Evolutionary conservation across 2,888 invertebrate genomes (phyloP), one percentile per base, ranked within the genome.

Genomic region (Penaeus monodon): DNA sequence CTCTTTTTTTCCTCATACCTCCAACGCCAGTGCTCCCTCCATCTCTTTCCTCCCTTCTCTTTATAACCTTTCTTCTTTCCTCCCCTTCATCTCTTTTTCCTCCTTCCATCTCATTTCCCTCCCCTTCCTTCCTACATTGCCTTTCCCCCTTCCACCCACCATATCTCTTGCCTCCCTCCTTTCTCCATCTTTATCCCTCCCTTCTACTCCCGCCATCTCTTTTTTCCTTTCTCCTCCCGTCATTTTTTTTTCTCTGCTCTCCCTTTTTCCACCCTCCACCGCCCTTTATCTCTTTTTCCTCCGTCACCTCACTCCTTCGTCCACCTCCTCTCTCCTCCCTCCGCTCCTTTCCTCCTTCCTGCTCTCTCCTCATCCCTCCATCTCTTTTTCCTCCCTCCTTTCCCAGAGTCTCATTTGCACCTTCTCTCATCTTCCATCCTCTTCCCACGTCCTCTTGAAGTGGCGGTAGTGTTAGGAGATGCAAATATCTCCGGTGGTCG

Each of bases 401-500:
- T 24, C 24, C 65, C 38, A 57, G 57, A 57, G 57, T 57, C 57
- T 57, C 57, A 57, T 57, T 57, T 57, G 57, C 57, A 57, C 57
- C 57, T 57, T 57, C 57, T 57, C 57, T 57, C 57, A 29, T 20
- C 80, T 29, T 14, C 22, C 73, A 49, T 66, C 81, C 57, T 70
- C 63, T 57, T 70, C 29, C 73, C n/a, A 38, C 44, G 49, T 29
- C 70, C 81, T 81, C 81, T 57, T 57, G 73, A 29, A 33, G 33
- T 38, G 73, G 73, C 29, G 73, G 73, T 73, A 22, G 29, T 49
- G 29, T 44, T 44, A 65, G 66, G 66, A 77, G 84, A 84, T 70
- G 84, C 78, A 84, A 79, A 84, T 84, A 84, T 84, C 70, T 70
- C 29, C 29, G 70, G 70, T 70, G 29, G 57, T 57, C 57, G 57